Percentiles rank a stretch among this genome's conserved stretches.
Conservation (phyloP, 2,888 invertebrate species). For the Furcula furcula region DNA sequence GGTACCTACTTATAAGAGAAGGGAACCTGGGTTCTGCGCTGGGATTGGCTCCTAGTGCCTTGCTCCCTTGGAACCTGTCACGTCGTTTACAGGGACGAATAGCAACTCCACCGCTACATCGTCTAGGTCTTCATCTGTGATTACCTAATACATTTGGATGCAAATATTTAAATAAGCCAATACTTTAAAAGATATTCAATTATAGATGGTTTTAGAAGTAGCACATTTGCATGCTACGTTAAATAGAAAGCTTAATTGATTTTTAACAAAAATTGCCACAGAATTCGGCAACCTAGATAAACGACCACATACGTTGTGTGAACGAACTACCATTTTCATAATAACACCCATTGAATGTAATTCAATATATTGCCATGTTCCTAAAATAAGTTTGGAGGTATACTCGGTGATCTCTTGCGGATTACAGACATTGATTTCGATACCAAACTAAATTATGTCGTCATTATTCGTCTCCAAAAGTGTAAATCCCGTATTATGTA, state of each 20-base stretch:
- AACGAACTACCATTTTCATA: too few relatives aligned
- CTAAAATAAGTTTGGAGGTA: too few relatives aligned
- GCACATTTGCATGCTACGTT: slow-evolving; percentile 1
- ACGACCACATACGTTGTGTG: not conserved
- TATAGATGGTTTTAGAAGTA: not conserved
- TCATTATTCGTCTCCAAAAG: not conserved
- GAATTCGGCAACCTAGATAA: not conserved
- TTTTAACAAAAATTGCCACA: not conserved
- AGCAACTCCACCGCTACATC: too few relatives aligned
- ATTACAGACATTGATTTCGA: too few relatives aligned
- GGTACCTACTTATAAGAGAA: too few relatives aligned
- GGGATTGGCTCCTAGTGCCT: too few relatives aligned
- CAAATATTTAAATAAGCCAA: not conserved
- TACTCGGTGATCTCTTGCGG: too few relatives aligned
- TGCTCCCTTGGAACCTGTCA: too few relatives aligned
- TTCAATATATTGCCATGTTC: too few relatives aligned
- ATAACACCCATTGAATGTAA: too few relatives aligned
- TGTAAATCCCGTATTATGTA: slow-evolving; percentile 4
- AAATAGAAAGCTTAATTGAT: slow-evolving; percentile 2
- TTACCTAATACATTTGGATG: not conserved
- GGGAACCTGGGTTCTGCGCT: too few relatives aligned
- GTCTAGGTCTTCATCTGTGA: not conserved
- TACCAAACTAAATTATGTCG: not conserved
- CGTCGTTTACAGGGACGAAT: too few relatives aligned
- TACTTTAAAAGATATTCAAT: not conserved